These are phyloP conservation scores for Enteromius mattozi DNA, from an alignment of 2,797 vertebrate genomes.

Conservation along the genomic window DNA sequence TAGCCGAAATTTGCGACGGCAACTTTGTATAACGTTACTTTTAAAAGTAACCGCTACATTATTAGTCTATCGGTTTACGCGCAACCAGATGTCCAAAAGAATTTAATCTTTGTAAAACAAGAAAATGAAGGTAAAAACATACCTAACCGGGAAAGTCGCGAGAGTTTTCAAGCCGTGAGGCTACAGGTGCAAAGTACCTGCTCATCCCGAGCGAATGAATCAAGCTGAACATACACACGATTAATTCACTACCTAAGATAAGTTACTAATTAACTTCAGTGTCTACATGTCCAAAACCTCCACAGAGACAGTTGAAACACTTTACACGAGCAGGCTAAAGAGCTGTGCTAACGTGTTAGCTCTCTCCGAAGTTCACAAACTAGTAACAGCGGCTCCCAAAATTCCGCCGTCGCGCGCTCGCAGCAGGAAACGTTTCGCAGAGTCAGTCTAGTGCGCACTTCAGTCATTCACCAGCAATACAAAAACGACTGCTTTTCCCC, in stretches of 20 bases:
- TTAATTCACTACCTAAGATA: background rate
- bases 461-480: background rate
- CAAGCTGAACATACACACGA: slow-evolving; percentile 19
- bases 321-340: slow-evolving; percentile 13
- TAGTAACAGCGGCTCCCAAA: slow-evolving; percentile 31
- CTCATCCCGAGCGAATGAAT: slow-evolving; percentile 27
- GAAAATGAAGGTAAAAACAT: background rate
- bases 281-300: background rate
- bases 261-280: background rate
- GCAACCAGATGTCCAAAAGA: background rate
- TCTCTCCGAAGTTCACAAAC: slow-evolving; percentile 37
- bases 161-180: slow-evolving; percentile 36
- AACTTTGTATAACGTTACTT: background rate
- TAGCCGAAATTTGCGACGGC: background rate
- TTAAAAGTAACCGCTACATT: background rate
- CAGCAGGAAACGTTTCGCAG: background rate
- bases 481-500: no score
- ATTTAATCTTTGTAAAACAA: background rate
- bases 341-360: slow-evolving; percentile 38
- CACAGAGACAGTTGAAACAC: background rate
- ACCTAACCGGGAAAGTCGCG: background rate
- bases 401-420: slow-evolving; percentile 7
- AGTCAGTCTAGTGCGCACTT: background rate
- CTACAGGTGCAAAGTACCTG: slow-evolving; percentile 58
- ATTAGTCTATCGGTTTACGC: background rate